phyloP scores from a whole-genome alignment of 2,797 vertebrate species.

The Antrozous pallidus region DNA sequence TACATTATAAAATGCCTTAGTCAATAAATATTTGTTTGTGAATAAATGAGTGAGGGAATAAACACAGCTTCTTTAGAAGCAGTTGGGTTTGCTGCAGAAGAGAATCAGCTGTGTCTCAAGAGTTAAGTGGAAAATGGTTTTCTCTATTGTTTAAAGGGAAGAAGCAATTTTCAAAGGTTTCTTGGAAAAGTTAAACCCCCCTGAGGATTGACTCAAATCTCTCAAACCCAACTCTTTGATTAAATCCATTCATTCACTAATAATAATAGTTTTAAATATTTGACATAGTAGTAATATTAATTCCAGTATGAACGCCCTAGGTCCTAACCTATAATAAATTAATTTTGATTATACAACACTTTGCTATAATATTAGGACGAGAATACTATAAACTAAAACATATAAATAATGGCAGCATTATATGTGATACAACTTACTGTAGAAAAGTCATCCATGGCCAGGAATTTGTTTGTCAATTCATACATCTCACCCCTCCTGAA shows the following conservation, averaged over 20 bases:
- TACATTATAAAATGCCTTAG: not conserved
- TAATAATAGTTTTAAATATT: not conserved
- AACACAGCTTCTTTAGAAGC: not conserved
- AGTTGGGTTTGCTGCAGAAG: not conserved
- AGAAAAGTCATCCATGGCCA: constrained; percentile 86
- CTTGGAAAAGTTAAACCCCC: not conserved
- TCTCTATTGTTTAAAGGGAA: not conserved
- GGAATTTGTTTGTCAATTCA: constrained; percentile 74
- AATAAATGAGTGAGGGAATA: not conserved
- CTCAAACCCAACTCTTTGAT: not conserved
- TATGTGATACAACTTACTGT: constrained; percentile 76
- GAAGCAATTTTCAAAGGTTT: constrained; percentile 24
- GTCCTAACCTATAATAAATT: not conserved
- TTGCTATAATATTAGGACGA: not conserved
- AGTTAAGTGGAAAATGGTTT: not conserved
- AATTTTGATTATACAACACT: not conserved
- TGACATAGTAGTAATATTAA: not conserved
- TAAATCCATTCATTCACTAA: not conserved
- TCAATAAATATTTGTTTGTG: constrained; percentile 4
- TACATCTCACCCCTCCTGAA: constrained; percentile 84
- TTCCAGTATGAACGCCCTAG: not conserved
- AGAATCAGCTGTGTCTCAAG: not conserved
- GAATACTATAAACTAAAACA: not conserved
- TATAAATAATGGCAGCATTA: not conserved
- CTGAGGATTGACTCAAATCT: not conserved